These are phyloP conservation scores for Phrixothrix hirtus DNA, from an alignment of 2,888 invertebrate species.

Conservation along the genomic window DNA sequence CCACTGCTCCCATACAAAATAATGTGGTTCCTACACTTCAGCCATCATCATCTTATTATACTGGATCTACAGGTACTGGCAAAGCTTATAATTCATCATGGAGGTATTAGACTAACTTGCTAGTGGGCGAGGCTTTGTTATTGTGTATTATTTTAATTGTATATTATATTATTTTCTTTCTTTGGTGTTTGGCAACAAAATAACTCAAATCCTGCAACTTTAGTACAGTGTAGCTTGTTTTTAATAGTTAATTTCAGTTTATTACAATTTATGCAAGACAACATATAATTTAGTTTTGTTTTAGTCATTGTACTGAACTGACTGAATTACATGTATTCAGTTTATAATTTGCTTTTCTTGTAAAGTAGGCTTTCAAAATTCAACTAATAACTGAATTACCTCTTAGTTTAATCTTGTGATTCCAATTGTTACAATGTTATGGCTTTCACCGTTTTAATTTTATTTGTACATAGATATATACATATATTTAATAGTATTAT, in stretches of 20 bases:
- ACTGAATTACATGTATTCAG: no score
- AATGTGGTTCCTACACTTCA: conserved; percentile 58
- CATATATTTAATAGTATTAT: no score
- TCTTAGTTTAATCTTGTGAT: no score
- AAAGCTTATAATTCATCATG: conserved; percentile 39
- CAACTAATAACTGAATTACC: no score
- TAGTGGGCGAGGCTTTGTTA: conserved; percentile 33
- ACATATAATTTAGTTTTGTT: conserved; percentile 1
- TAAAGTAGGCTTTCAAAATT: no score
- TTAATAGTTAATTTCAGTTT: conserved; percentile 1
- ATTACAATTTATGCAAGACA: no score
- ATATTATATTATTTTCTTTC: conserved; percentile 22
- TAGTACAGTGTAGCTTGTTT: conserved; percentile 1
- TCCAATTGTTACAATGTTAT: no score
- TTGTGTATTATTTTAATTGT: conserved; percentile 18
- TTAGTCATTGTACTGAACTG: no score
- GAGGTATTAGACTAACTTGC: conserved; percentile 34
- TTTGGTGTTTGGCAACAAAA: conserved; percentile 22
- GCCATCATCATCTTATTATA: conserved; percentile 60
- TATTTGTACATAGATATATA: no score
- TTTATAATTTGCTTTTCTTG: no score
- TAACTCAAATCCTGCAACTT: neutral
- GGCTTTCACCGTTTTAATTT: no score
- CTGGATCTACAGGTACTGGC: conserved; percentile 57
- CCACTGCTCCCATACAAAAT: conserved; percentile 56